A percentile compares a stretch with the other conserved stretches of the same genome.
Conservation (phyloP, 2,113 vertebrate species). For the Ptilorrhoa leucosticta region DNA sequence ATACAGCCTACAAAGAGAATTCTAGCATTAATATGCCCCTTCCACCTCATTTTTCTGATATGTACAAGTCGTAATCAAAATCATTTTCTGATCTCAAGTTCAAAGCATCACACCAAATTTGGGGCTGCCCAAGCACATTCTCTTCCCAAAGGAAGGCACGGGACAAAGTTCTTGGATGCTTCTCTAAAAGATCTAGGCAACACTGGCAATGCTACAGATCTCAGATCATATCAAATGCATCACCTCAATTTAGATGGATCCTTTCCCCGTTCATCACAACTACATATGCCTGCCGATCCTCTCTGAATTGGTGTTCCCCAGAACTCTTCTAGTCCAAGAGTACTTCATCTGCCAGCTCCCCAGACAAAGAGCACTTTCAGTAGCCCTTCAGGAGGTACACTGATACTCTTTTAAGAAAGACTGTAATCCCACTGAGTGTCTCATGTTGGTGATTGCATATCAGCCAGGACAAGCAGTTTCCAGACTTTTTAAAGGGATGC, state of each 20-base stretch:
- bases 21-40: background rate
- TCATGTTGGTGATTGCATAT: background rate
- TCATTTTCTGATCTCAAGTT: background rate
- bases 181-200: background rate
- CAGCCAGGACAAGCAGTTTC: background rate
- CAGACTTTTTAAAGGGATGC: background rate
- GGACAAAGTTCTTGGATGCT: background rate
- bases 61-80: background rate
- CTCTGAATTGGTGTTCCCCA: background rate
- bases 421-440: background rate
- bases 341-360: background rate
- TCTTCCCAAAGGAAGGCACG: background rate
- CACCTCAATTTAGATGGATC: background rate
- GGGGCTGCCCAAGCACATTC: background rate
- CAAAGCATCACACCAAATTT: fast-evolving
- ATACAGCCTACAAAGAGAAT: background rate
- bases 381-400: background rate
- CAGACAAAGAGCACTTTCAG: background rate
- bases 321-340: background rate
- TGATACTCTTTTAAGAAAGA: background rate
- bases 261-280: background rate
- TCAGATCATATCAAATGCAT: background rate
- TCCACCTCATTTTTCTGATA: background rate
- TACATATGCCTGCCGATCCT: background rate
- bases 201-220: background rate